Evolutionary conservation across 2,888 invertebrate genomes (phyloP), one percentile per base, ranked within the genome.

Genomic region (Ctena decussata): DNA sequence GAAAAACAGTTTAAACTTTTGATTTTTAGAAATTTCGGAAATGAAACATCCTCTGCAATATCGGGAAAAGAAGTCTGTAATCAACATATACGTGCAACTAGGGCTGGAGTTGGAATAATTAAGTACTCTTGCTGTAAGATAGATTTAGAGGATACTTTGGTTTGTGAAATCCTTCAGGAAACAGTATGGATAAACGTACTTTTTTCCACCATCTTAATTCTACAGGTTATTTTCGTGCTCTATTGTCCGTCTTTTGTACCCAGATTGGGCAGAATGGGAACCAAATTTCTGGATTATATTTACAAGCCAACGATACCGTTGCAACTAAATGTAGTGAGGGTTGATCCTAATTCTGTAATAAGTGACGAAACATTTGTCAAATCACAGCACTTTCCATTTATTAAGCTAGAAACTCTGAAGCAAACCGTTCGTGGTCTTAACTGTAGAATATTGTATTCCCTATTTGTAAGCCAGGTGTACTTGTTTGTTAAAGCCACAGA

Each of bases 191-290:
- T 76, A 27, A 0, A 21, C 1, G 18, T 39, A 2, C 32, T 76
- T n/a, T 76, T 65, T 1, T 37, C n/a, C 27, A 39, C 27, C 1
- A 76, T 76, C n/a, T 1, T 35, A n/a, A 39, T 76, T 24, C 37
- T 76, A 15, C 76, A 76, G 35, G 39, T 76, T 3, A 18, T 60
- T 1, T 46, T 76, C 37, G 76, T 76, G 27, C 30, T 76, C 3
- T 65, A 39, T 24, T 60, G 76, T n/a, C 76, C 76, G 0, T 24
- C n/a, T 8, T 21, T 76, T 5, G 8, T 76, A 37, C 76, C 76
- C 0, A 30, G 12, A 8, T 11, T 12, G 2, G 46, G 30, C 18
- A 57, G 37, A 65, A 18, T 76, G 39, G 24, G 35, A 2, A 60
- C 60, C 6, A 39, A 41, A 30, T 76, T 60, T 37, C 3, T 39